Evolutionary conservation across 2,888 invertebrate species (phyloP).

Genomic region (Aplocera efformata): DNA sequence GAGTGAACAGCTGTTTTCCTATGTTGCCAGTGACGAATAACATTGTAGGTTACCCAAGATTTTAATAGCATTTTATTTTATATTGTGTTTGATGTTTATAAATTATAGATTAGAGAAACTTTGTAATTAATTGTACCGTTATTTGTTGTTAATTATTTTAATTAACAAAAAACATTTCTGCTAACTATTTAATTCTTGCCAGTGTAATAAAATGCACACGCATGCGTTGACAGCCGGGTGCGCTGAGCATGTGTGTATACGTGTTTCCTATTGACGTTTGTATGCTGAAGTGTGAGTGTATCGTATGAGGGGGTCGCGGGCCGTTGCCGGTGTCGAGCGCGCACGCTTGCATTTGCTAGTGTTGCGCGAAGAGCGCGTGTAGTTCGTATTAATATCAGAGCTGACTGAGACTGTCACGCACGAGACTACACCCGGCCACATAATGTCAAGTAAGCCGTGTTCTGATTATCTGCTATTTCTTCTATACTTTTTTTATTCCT

Average conservation of each 20-base stretch:
- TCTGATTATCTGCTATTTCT: neutral
- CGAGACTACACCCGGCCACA: slow-evolving; percentile 69
- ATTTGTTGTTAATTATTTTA: too few species aligned
- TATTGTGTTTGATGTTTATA: too few species aligned
- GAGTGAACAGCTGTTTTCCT: slow-evolving; percentile 57
- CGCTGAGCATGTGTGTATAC: slow-evolving; percentile 20
- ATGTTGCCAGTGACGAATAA: slow-evolving; percentile 48
- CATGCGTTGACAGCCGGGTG: slow-evolving; percentile 28
- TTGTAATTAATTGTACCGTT: too few species aligned
- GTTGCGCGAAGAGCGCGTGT: slow-evolving; percentile 70
- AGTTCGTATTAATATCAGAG: slow-evolving; percentile 58
- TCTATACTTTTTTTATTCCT: too few species aligned
- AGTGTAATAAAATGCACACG: slow-evolving; percentile 16
- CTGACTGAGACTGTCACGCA: slow-evolving; percentile 70
- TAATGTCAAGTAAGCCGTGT: slow-evolving; percentile 71
- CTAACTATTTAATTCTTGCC: slow-evolving; percentile 8
- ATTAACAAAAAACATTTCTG: too few species aligned
- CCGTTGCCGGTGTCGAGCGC: slow-evolving; percentile 52
- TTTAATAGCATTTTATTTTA: too few species aligned
- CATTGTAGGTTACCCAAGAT: too few species aligned
- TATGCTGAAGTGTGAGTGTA: slow-evolving; percentile 34
- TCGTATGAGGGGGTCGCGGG: slow-evolving; percentile 37
- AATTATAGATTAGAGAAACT: too few species aligned
- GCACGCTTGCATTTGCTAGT: slow-evolving; percentile 67
- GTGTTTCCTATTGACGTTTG: slow-evolving; percentile 22